Evolutionary conservation across 2,888 invertebrate genomes (phyloP).

Genomic region (Sepiola atlantica): DNA sequence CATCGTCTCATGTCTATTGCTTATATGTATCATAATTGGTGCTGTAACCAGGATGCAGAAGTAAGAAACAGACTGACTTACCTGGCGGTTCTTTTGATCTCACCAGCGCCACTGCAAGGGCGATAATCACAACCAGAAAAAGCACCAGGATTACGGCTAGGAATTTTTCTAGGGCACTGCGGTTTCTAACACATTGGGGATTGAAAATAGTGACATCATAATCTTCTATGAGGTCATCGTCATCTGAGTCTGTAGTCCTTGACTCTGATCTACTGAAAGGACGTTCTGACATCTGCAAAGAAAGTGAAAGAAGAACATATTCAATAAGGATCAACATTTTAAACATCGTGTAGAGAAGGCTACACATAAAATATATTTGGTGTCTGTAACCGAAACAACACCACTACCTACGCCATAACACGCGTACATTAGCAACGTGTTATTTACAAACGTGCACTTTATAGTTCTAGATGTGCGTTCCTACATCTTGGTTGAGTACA

Average conservation of each 20-base stretch:
- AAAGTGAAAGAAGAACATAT: background rate
- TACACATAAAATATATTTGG: no score
- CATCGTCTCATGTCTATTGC: no score
- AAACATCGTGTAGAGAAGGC: no score
- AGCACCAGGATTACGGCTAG: conserved; percentile 60
- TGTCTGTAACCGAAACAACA: no score
- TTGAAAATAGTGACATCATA: conserved; percentile 62
- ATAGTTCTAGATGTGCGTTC: no score
- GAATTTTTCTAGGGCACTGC: conserved; percentile 62
- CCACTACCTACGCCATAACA: no score
- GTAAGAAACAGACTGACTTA: background rate
- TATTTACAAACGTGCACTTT: no score
- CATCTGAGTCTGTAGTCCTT: conserved; percentile 50
- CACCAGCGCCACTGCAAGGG: conserved; percentile 60
- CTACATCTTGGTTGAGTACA: no score
- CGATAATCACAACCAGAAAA: conserved; percentile 62
- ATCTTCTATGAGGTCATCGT: conserved; percentile 67
- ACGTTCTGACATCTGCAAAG: conserved; percentile 66
- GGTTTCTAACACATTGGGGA: conserved; percentile 58
- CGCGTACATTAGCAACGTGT: no score
- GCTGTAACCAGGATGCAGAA: no score
- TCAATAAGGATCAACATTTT: background rate
- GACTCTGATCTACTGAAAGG: conserved; percentile 64
- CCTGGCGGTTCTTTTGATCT: conserved; percentile 54
- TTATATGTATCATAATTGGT: no score